A percentile compares a stretch with the other conserved stretches of the same genome.
Evolutionary conservation across 2,113 vertebrate species (phyloP).

Genomic region (Gopherus flavomarginatus): DNA sequence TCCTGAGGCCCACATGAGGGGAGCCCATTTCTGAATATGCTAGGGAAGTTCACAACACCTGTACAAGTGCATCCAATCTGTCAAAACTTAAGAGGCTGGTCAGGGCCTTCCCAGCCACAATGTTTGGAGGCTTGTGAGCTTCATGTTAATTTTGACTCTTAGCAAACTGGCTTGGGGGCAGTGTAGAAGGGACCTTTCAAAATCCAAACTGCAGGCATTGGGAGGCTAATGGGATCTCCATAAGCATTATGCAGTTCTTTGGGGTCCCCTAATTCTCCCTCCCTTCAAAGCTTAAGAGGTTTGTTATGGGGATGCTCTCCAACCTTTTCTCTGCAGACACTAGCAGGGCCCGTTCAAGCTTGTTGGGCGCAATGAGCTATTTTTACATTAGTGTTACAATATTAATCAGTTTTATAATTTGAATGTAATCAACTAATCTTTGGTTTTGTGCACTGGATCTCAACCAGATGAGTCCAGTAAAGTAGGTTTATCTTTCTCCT

Average conservation of each 20-base stretch:
- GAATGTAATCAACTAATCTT: not conserved
- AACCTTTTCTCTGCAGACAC: not conserved
- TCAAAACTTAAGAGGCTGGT: not conserved
- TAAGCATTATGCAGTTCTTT: not conserved
- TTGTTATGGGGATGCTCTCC: not conserved
- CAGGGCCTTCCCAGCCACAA: not conserved
- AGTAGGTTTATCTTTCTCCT: too few species aligned
- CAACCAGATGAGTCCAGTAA: too few species aligned
- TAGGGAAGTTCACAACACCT: not conserved
- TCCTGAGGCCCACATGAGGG: not conserved
- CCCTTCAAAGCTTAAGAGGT: not conserved
- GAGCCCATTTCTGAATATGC: not conserved
- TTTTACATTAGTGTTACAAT: constrained; percentile 54
- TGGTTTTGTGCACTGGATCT: not conserved
- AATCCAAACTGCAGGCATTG: not conserved
- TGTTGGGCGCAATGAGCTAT: constrained; percentile 15
- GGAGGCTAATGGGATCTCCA: not conserved
- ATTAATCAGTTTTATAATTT: constrained; percentile 44
- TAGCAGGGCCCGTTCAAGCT: not conserved
- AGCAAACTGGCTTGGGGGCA: not conserved
- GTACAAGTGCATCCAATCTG: not conserved
- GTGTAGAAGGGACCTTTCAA: not conserved
- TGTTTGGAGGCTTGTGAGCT: not conserved
- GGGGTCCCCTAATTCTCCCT: not conserved
- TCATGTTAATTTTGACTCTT: not conserved